Percentiles rank a stretch among this genome's conserved stretches.
These are phyloP conservation scores for Embidobia sp. DNA, from an alignment of 2,888 invertebrate genomes.

Conservation along the genomic window DNA sequence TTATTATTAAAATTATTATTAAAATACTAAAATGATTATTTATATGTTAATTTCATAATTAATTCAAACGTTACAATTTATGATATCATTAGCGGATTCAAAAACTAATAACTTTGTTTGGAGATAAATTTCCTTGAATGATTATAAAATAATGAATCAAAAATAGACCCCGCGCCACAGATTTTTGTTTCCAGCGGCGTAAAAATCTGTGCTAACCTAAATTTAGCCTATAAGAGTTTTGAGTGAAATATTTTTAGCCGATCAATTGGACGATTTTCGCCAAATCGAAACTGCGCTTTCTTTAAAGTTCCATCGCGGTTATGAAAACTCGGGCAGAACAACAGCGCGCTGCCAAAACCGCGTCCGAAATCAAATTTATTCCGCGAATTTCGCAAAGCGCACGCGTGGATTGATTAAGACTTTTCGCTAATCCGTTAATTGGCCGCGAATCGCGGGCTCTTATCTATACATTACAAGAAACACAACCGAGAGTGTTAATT, in stretches of 20 bases:
- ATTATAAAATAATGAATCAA: conserved; percentile 10
- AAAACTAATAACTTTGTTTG: too few species aligned
- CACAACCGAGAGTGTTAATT: too few species aligned
- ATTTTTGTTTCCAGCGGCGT: conserved; percentile 10
- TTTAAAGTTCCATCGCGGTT: neutral
- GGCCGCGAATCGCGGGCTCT: too few species aligned
- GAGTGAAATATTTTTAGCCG: conserved; percentile 19
- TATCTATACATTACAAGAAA: too few species aligned
- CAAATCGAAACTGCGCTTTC: neutral
- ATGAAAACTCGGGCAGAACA: neutral
- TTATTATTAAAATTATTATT: too few species aligned
- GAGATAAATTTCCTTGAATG: neutral
- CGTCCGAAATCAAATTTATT: conserved; percentile 17
- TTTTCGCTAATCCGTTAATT: too few species aligned
- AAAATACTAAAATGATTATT: too few species aligned
- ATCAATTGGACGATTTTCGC: neutral
- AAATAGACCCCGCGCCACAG: conserved; percentile 32
- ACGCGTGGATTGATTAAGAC: neutral
- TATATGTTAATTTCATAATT: too few species aligned
- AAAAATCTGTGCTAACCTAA: conserved; percentile 16
- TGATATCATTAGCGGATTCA: too few species aligned
- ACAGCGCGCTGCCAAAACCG: conserved; percentile 8
- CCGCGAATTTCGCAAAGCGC: neutral
- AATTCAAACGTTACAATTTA: too few species aligned
- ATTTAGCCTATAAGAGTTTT: conserved; percentile 21